Evolutionary conservation across 2,113 vertebrate species (phyloP), one percentile per base, ranked within the genome.

Genomic region (Myiozetetes cayanensis): DNA sequence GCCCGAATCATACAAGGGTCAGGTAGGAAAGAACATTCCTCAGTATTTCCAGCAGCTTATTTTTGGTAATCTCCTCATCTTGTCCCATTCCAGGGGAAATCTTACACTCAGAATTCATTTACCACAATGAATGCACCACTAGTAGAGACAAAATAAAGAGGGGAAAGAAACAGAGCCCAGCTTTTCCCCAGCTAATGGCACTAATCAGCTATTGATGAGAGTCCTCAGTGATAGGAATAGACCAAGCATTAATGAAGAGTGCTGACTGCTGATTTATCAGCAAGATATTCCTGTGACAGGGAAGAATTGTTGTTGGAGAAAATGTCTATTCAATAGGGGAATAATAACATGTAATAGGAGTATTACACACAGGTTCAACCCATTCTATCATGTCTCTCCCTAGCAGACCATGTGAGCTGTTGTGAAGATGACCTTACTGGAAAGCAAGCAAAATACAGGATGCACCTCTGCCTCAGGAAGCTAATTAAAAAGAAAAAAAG

Each of bases 401-500:
- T 10, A 21, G 47, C 7, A 90, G 13, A 12, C n/a, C 44, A 8
- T 16, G 33, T 2, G 22, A 78, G 70, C 76, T 39, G 6, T 23
- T 86, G 59, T 65, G 61, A 41, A 73, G 66, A 88, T 25, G 47
- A 90, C 85, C 72, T 93, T 84, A 71, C 15, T 74, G 49, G n/a
- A 90, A 87, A 81, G 35, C 24, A 24, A 7, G 21, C 12, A 43
- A 67, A 90, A 86, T 20, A 39, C 20, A 81, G 67, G 70, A 71
- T 78, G 49, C 52, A 76, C 14, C n/a, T 73, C 77, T 84, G 46
- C 56, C 35, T 85, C 10, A 20, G 56, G 43, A 90, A 89, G n/a
- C 53, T 77, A 83, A 92, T 96, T 89, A 85, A 95, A 93, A 83
- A 81, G 39, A 46, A 85, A 82, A 43, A 44, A 81, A 75, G 35